Evolutionary conservation across 1,140 invertebrate species (phyloP), one percentile per base, ranked within the genome.

Genomic region (Calephelis nemesis): DNA sequence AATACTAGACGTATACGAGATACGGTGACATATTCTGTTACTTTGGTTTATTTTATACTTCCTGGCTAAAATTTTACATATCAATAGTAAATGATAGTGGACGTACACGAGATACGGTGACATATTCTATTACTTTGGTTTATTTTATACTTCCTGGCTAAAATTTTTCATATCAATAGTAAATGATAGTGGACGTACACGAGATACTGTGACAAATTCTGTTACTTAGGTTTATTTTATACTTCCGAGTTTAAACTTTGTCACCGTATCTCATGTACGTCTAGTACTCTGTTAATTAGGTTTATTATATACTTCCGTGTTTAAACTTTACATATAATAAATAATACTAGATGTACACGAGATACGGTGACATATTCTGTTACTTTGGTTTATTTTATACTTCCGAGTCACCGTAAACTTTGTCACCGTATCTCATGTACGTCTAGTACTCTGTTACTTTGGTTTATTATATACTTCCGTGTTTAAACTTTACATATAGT

Each of bases 101-200:
- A 58, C 12, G n/a, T 11, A 13, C 5, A 30, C 30, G 30, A 30
- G 30, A 4, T 30, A 3, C 30, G 30, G 30, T 30, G 30, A 30
- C 30, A 30, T 30, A 30, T 30, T 30, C 30, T 30, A 9, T 58
- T 39, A 58, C 47, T 47, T 8, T 47, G 30, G 30, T 30, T 30
- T 3, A 30, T 30, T 30, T 30, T 30, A 30, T 30, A 30, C 30
- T 30, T 30, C 30, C 58, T 3, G 7, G 42, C 12, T 11, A n/a
- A 40, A 11, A 30, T 39, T 60, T 60, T n/a, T n/a, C 58, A 5
- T 60, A 60, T 40, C 58, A 60, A 60, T 60, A 60, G 58, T 40
- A 60, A 60, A 60, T 60, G 39, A 30, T 30, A 30, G 2, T 30
- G 4, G 30, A 30, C 30, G 30, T 30, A 30, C 30, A 30, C 30